These are phyloP conservation scores for Diadema setosum DNA, from an alignment of 35 echinoderm and acorn worm genomes.

Conservation along the genomic window DNA sequence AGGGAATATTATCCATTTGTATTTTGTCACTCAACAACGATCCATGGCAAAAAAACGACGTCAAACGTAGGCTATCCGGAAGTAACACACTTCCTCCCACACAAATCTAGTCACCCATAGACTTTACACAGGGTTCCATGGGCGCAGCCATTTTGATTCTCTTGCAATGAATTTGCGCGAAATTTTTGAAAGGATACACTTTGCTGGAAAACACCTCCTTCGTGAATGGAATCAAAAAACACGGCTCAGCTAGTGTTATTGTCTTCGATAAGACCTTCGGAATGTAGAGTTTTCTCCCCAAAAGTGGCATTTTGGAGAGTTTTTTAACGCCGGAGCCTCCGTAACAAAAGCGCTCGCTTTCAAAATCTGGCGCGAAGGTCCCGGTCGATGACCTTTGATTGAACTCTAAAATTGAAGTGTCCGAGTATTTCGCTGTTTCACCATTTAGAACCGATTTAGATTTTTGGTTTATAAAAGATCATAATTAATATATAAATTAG, in stretches of 20 bases:
- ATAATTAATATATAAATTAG: too few relatives aligned
- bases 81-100: not conserved
- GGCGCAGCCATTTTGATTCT: conserved; percentile 72
- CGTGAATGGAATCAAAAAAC: conserved; percentile 78
- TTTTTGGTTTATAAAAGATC: too few relatives aligned
- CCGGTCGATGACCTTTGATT: not conserved
- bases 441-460: too few relatives aligned
- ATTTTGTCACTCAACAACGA: too few relatives aligned
- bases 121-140: conserved; percentile 28
- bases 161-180: not conserved
- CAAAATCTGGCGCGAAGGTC: conserved; percentile 64
- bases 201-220: conserved; percentile 84
- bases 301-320: conserved; percentile 66
- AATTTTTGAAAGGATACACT: conserved; percentile 78
- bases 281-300: conserved; percentile 56
- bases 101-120: not conserved
- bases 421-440: not conserved
- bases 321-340: not conserved
- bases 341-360: conserved; percentile 7
- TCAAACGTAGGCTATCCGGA: too few relatives aligned
- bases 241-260: not conserved
- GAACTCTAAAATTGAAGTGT: not conserved
- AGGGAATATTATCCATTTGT: too few relatives aligned
- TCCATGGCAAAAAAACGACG: too few relatives aligned
- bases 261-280: conserved; percentile 21